Conservation (phyloP, 2,797 vertebrate species). For the Sebastes oblongus region DNA sequence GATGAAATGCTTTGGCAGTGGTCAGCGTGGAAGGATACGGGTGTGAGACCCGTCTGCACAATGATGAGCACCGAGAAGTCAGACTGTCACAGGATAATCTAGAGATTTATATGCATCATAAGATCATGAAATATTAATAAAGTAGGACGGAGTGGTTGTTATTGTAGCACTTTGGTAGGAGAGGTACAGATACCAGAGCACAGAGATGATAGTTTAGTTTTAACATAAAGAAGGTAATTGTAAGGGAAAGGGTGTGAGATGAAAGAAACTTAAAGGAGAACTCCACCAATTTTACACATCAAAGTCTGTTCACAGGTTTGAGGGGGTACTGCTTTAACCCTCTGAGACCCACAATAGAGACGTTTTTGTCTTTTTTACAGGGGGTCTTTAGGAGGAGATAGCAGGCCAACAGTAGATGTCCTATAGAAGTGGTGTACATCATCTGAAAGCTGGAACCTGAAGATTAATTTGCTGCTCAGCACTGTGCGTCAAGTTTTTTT, state of each 20-base stretch:
- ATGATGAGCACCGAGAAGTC: not conserved
- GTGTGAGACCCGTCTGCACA: not conserved
- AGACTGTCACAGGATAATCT: not conserved
- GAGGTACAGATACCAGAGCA: not conserved
- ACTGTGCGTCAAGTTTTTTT: no score
- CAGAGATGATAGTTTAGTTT: not conserved
- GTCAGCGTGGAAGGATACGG: not conserved
- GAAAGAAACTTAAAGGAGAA: not conserved
- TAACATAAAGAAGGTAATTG: not conserved
- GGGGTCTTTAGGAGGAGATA: no score
- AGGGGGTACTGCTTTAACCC: no score
- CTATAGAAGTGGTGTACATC: no score
- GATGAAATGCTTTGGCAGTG: constrained; percentile 22
- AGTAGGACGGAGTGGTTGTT: not conserved
- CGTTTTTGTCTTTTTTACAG: no score
- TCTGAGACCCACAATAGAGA: no score
- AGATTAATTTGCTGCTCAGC: no score
- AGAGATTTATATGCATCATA: not conserved
- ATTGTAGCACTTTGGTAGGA: not conserved
- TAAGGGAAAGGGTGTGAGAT: not conserved
- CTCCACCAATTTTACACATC: no score
- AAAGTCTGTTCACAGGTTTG: not conserved
- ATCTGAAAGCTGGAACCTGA: no score
- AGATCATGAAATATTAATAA: not conserved
- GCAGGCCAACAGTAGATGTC: no score